Conservation (phyloP, 2,113 vertebrate species). For the Channa argus region DNA sequence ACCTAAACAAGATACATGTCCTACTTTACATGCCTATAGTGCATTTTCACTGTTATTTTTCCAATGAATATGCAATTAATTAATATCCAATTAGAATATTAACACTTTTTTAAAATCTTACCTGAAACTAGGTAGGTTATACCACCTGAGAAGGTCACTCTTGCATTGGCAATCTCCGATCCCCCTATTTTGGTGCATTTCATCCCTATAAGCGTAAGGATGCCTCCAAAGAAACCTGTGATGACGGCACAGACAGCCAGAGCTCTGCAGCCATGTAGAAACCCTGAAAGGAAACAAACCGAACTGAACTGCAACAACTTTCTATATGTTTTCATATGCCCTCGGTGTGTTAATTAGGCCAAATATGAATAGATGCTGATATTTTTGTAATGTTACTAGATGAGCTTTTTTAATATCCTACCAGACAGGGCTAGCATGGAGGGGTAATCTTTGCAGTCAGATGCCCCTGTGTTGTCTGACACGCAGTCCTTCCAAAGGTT, state of each 20-base stretch:
- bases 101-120: conserved; percentile 58
- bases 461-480: conserved; percentile 92
- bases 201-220: conserved; percentile 95
- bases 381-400: too few relatives aligned
- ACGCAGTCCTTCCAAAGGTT: conserved; percentile 96
- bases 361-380: too few relatives aligned
- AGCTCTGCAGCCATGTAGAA: conserved; percentile 92
- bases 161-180: conserved; percentile 89
- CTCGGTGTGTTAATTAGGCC: too few relatives aligned
- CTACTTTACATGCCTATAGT: neutral
- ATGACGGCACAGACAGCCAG: conserved; percentile 90
- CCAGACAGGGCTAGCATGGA: conserved; percentile 92
- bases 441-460: conserved; percentile 95
- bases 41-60: too few relatives aligned
- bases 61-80: too few relatives aligned
- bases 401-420: conserved; percentile 68
- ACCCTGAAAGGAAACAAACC: conserved; percentile 78
- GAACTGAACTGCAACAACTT: neutral
- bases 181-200: conserved; percentile 98
- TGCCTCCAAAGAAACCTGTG: conserved; percentile 90
- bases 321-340: too few relatives aligned
- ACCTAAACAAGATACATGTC: conserved; percentile 76
- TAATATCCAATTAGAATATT: too few relatives aligned
- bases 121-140: conserved; percentile 91
- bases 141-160: conserved; percentile 91